Percentiles rank a stretch among this genome's conserved stretches.
phyloP scores from a whole-genome alignment of 2,113 vertebrate genomes.

The Solenodon paradoxus region DNA sequence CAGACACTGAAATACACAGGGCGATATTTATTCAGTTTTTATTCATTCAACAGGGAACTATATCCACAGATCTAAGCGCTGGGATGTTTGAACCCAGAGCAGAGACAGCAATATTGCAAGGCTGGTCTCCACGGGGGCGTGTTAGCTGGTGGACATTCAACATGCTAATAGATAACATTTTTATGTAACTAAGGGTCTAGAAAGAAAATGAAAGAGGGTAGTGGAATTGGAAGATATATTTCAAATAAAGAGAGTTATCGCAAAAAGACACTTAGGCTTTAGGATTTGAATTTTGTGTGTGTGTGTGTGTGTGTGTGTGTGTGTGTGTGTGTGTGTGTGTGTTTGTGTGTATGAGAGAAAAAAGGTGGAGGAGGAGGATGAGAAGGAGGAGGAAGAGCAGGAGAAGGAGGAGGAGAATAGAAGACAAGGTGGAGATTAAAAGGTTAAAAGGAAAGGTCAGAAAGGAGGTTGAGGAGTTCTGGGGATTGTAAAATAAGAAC shows the following conservation, averaged over 20 bases:
- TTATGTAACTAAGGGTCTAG: neutral
- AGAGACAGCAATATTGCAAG: neutral
- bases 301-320: too few relatives aligned
- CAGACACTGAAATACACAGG: neutral
- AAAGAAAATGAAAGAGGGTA: neutral
- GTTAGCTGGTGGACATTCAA: neutral
- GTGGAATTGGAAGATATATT: neutral
- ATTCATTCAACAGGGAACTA: neutral
- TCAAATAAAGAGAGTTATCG: neutral
- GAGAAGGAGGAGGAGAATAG: too few relatives aligned
- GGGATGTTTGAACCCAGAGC: neutral
- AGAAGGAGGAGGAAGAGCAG: rapidly evolving
- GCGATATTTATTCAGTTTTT: neutral
- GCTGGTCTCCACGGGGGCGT: neutral
- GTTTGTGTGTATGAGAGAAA: too few relatives aligned
- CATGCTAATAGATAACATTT: neutral
- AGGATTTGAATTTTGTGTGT: neutral
- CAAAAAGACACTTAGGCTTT: neutral
- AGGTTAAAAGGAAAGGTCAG: neutral
- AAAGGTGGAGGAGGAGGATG: neutral
- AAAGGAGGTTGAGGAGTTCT: neutral
- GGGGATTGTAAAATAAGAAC: neutral
- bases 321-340: too few relatives aligned
- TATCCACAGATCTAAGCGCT: neutral
- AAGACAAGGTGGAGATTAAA: too few relatives aligned